Base-by-base conservation (phyloP, 2,797 vertebrate species). In the Nannoperca obscura region DNA sequence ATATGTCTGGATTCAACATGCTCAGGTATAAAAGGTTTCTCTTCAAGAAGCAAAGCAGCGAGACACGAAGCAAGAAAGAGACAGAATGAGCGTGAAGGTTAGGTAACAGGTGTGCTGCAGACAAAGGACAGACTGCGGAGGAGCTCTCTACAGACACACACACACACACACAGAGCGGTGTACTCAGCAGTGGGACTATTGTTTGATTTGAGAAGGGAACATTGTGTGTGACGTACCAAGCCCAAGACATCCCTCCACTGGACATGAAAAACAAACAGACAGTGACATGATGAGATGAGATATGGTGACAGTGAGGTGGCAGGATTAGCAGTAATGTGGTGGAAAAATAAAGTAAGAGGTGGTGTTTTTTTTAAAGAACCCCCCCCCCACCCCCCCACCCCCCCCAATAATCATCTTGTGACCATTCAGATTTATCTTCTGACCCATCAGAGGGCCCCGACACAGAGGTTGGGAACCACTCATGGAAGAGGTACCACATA, bases 241-340 rank as follows among this genome's bases (percentile, higher is more conserved):
- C 95, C 94, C 91, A 96, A 91, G 88, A 91, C 83, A 55, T 95
- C 94, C 81, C 95, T 95, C 95, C 95, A 96, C 95, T 96, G 95
- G 88, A 94, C 86, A 94, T 94, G 91, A 86, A 94, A 94, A 70
- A 91, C 83, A 94, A 89, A 93, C 74, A 93, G 61, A 93, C 32
- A 89, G 78, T 65, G 74, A 77, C 64, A 87, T n/a, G 80, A 79
- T 87, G 75, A 89, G 57, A 81, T 58, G 57, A 54, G 12, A 40
- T 40, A 40, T 13, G 38, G 12, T 40, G 55, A 52, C 34, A 52
- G 36, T 0, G 34, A 20, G 24, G 5, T 32, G 47, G 19, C 0
- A 7, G 7, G 12, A 63, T 57, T 5, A 72, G 61, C 24, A 1
- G 17, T 38, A 22, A 30, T 22, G 30, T 32, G 42, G 22, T 40